phyloP scores from a whole-genome alignment of 2,888 invertebrate species.

The Trissoscelio sp. region DNA sequence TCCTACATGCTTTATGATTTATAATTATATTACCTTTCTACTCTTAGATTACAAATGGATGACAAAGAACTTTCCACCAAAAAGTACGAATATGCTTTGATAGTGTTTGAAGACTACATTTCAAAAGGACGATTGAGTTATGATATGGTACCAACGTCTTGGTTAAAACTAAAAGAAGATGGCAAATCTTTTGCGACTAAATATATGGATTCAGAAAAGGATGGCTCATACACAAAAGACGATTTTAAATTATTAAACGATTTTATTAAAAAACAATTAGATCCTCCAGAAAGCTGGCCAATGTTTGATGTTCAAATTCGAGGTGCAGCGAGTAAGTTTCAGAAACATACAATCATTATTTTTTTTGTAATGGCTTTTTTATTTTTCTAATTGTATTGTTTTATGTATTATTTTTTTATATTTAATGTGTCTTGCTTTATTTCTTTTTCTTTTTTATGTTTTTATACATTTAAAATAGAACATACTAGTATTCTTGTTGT shows the following conservation, averaged over 20 bases:
- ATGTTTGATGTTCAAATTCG: constrained; percentile 3
- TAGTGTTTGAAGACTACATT: background rate
- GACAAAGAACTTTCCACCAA: too few relatives aligned
- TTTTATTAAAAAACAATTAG: background rate
- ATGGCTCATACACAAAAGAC: constrained; percentile 12
- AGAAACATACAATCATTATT: too few relatives aligned
- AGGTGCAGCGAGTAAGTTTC: constrained; percentile 1
- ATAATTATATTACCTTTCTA: too few relatives aligned
- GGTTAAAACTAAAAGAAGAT: constrained; percentile 25
- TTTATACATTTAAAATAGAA: too few relatives aligned
- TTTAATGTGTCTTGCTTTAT: too few relatives aligned
- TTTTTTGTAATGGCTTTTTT: too few relatives aligned
- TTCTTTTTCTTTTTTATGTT: too few relatives aligned
- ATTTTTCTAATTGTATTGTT: too few relatives aligned
- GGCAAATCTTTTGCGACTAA: constrained; percentile 1
- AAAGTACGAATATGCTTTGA: background rate
- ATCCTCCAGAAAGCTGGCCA: constrained; percentile 11
- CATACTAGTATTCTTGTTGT: too few relatives aligned
- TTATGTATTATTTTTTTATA: too few relatives aligned
- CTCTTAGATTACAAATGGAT: too few relatives aligned
- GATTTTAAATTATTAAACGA: constrained; percentile 12
- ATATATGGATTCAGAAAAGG: constrained; percentile 20
- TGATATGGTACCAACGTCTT: constrained; percentile 5
- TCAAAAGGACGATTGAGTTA: background rate
- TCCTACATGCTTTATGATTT: too few relatives aligned